Evolutionary conservation across 2,797 vertebrate species (phyloP).

Genomic region (Apodemus agrarius): DNA sequence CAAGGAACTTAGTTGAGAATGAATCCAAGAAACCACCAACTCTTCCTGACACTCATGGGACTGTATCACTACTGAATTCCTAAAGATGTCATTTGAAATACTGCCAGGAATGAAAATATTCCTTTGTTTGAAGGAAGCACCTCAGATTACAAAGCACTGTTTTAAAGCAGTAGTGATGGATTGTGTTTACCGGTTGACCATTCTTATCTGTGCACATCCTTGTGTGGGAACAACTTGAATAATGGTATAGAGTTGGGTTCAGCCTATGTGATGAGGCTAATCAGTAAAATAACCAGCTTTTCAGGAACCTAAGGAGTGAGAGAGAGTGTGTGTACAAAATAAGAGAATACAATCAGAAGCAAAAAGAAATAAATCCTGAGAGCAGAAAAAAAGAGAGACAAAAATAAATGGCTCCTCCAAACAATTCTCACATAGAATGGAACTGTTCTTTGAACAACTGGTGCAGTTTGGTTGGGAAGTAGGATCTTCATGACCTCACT

Average conservation of each 20-base stretch:
- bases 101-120: neutral
- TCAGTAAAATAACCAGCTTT: constrained; percentile 60
- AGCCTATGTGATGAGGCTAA: constrained; percentile 37
- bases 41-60: neutral
- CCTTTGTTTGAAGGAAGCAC: neutral
- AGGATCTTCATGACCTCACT: neutral
- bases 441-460: constrained; percentile 5
- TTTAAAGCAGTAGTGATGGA: neutral
- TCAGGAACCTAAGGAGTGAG: constrained; percentile 25
- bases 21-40: neutral
- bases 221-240: neutral
- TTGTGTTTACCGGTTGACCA: neutral
- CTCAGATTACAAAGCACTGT: neutral
- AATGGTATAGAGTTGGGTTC: neutral
- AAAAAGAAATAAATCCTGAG: constrained; percentile 13
- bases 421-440: constrained; percentile 5
- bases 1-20: neutral
- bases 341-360: neutral
- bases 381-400: constrained; percentile 13
- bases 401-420: constrained; percentile 34
- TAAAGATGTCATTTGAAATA: neutral
- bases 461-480: neutral
- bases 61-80: constrained; percentile 47
- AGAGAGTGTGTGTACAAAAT: neutral
- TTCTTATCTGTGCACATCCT: neutral